Evolutionary conservation across 1,140 invertebrate species (phyloP).

Genomic region (Campodea augens): DNA sequence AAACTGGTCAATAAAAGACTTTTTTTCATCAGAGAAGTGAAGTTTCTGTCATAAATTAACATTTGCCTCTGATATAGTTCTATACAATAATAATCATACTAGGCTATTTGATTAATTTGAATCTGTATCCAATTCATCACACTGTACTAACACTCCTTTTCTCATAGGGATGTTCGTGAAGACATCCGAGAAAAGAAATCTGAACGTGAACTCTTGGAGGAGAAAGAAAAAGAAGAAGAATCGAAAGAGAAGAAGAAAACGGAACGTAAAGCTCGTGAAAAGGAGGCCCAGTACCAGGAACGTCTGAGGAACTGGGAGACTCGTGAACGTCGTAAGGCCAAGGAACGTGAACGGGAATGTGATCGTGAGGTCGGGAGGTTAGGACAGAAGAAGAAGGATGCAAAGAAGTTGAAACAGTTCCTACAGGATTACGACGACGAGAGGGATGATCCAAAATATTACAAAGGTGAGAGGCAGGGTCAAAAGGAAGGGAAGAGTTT

Average conservation of each 20-base stretch:
- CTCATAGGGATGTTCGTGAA: too few species aligned
- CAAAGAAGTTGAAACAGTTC: constrained; percentile 87
- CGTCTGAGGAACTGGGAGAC: constrained; percentile 72
- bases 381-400: constrained; percentile 70
- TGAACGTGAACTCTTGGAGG: constrained; percentile 40
- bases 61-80: too few species aligned
- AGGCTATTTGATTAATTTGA: too few species aligned
- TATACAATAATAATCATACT: too few species aligned
- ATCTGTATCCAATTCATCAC: too few species aligned
- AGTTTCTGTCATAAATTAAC: too few species aligned
- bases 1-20: too few species aligned
- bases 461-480: too few species aligned
- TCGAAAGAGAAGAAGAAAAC: constrained; percentile 69
- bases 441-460: constrained; percentile 88
- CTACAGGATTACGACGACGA: constrained; percentile 98
- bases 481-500: too few species aligned
- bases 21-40: too few species aligned
- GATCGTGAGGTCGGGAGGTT: constrained; percentile 65
- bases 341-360: constrained; percentile 80
- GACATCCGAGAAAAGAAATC: constrained; percentile 27
- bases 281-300: constrained; percentile 68
- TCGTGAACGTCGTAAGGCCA: constrained; percentile 74
- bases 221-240: constrained; percentile 81
- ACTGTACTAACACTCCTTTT: too few species aligned
- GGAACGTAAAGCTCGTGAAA: constrained; percentile 77